phyloP scores from a whole-genome alignment of 2,888 invertebrate species.

The Thera obeliscata region DNA sequence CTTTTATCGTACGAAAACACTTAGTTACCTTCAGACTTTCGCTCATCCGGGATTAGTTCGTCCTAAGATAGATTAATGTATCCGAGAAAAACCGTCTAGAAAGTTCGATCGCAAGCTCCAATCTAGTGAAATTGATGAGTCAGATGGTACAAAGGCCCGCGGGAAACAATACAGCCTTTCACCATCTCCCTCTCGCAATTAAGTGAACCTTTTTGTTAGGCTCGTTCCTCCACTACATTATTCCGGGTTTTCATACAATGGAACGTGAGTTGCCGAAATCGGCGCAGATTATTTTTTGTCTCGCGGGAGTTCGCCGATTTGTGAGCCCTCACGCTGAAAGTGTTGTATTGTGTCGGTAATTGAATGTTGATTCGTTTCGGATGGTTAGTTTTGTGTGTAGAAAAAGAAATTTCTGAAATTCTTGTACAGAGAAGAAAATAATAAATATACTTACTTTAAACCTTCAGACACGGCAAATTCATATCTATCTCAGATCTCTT shows the following conservation, averaged over 20 bases:
- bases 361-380: constrained; percentile 49
- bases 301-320: constrained; percentile 63
- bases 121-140: constrained; percentile 79
- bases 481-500: too few species aligned
- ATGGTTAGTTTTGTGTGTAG: constrained; percentile 16
- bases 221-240: constrained; percentile 76
- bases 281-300: constrained; percentile 73
- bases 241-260: constrained; percentile 71
- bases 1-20: not conserved
- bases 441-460: too few species aligned
- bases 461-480: too few species aligned
- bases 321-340: constrained; percentile 66
- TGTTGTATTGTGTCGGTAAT: constrained; percentile 65
- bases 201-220: constrained; percentile 79
- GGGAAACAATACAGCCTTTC: constrained; percentile 76
- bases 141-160: constrained; percentile 72
- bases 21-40: constrained; percentile 16
- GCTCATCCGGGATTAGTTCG: constrained; percentile 38
- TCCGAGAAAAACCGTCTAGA: constrained; percentile 45
- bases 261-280: constrained; percentile 80
- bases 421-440: too few species aligned
- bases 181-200: constrained; percentile 77
- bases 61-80: constrained; percentile 55
- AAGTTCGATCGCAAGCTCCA: constrained; percentile 68
- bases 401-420: not conserved